Base-by-base conservation (phyloP, 2,888 invertebrate genomes). In the Camponotus fellah region DNA sequence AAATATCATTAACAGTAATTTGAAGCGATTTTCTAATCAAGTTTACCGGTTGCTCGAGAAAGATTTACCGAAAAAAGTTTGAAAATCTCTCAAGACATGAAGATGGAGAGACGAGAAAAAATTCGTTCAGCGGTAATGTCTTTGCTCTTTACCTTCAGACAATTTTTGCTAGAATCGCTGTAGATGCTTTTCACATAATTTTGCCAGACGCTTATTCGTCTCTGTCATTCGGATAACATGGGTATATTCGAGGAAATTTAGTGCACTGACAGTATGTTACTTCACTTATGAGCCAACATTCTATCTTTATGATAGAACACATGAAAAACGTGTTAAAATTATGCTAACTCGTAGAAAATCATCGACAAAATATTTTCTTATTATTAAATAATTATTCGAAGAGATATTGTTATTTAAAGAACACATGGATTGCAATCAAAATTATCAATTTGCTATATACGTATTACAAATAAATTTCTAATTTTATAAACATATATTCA, bases 281-380 rank as follows among this genome's bases (percentile, higher is more conserved):
- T 62, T 77, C 88, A 88, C 69, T 76, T 84, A 82, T 84, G 43
- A 3, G 14, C 49, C 12, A 76, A 53, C 9, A 34, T 65, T 69
- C n/a, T 65, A 82, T 79, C 68, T 80, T 62, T n/a, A 26, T 14
- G 6, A 32, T 34, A n/a, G 32, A 49, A 49, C 32, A 79, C 26
- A 26, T 26, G 26, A 2, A 26, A 26, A 34, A 1, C 21, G 6
- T 5, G 34, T 9, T 26, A 68, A 60, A 64, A 85, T 83, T 43
- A 49, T n/a, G 5, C 6, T 46, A 12, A 8, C 9, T 62, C 14
- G 12, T 37, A 49, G 2, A 66, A 5, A 34, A 65, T 66, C 53
- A n/a, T 40, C 26, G 17, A 26, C 17, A 3, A 46, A 14, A 3
- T 43, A 3, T 9, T 64, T 64, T 46, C 34, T 34, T 10, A 21